A percentile compares a stretch with the other conserved stretches of the same genome.
phyloP scores from a whole-genome alignment of 2,797 vertebrate genomes.

The Tinamus major region DNA sequence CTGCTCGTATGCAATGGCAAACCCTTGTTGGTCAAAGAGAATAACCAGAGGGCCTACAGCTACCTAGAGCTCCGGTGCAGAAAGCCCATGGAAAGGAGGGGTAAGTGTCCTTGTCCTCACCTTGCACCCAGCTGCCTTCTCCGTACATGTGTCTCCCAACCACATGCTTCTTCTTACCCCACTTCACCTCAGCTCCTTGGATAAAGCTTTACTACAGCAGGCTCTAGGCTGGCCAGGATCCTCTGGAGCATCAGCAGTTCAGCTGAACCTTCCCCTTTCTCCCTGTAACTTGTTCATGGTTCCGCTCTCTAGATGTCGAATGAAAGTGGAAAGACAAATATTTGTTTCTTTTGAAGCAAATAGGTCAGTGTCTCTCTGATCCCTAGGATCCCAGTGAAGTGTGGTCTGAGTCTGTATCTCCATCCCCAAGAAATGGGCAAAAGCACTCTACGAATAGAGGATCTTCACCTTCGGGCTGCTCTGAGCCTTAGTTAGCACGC shows the following conservation, averaged over 20 bases:
- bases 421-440: not conserved
- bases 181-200: not conserved
- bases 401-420: not conserved
- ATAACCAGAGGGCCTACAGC: slow-evolving; percentile 70
- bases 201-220: not conserved
- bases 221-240: not conserved
- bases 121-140: too few species aligned
- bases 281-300: not conserved
- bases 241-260: not conserved
- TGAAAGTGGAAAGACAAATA: not conserved
- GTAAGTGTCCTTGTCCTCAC: not conserved
- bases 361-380: not conserved
- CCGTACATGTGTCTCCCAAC: not conserved
- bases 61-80: slow-evolving; percentile 80
- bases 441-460: fast-evolving
- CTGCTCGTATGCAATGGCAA: slow-evolving; percentile 76
- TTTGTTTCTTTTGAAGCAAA: not conserved
- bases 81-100: slow-evolving; percentile 62
- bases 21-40: slow-evolving; percentile 77
- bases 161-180: not conserved
- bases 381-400: not conserved
- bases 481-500: not conserved
- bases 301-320: not conserved
- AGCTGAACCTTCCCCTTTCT: not conserved
- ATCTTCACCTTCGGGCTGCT: not conserved